Percentiles rank a stretch among this genome's conserved stretches.
Evolutionary conservation across 2,888 invertebrate species (phyloP).

Genomic region (Clistopyga incitator): DNA sequence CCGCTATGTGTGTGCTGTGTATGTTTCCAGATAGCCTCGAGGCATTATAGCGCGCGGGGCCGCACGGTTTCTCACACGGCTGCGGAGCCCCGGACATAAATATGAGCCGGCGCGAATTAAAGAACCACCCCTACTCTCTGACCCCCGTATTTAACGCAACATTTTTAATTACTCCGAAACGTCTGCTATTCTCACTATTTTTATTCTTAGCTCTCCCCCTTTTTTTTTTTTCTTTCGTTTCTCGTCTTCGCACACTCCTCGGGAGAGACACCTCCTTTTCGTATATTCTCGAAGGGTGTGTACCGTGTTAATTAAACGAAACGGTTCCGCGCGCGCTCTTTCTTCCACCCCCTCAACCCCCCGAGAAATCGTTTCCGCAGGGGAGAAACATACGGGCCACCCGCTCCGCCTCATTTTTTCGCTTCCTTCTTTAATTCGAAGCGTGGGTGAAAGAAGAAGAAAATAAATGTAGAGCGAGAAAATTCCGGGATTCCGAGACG

Average conservation of each 20-base stretch:
- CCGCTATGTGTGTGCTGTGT: conserved; percentile 56
- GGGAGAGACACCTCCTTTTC: conserved; percentile 65
- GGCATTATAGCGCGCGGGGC: conserved; percentile 67
- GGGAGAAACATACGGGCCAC: conserved; percentile 52
- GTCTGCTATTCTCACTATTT: conserved; percentile 67
- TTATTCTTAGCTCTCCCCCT: conserved; percentile 40
- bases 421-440: conserved; percentile 32
- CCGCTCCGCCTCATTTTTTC: conserved; percentile 59
- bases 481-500: conserved; percentile 52
- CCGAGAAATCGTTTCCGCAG: conserved; percentile 64
- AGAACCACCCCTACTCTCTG: conserved; percentile 71
- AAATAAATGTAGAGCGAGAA: conserved; percentile 26
- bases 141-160: conserved; percentile 72
- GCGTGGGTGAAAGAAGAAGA: conserved; percentile 32
- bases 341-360: conserved; percentile 55
- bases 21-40: conserved; percentile 55
- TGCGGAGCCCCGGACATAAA: conserved; percentile 70
- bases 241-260: conserved; percentile 65
- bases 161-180: conserved; percentile 75
- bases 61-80: conserved; percentile 59
- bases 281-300: conserved; percentile 62
- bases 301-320: conserved; percentile 78
- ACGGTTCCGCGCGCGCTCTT: conserved; percentile 61
- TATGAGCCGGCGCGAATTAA: conserved; percentile 76
- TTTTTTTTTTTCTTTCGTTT: conserved; percentile 73